phyloP scores from a whole-genome alignment of 1,140 invertebrate species.

The Brachionus paranguensis region DNA sequence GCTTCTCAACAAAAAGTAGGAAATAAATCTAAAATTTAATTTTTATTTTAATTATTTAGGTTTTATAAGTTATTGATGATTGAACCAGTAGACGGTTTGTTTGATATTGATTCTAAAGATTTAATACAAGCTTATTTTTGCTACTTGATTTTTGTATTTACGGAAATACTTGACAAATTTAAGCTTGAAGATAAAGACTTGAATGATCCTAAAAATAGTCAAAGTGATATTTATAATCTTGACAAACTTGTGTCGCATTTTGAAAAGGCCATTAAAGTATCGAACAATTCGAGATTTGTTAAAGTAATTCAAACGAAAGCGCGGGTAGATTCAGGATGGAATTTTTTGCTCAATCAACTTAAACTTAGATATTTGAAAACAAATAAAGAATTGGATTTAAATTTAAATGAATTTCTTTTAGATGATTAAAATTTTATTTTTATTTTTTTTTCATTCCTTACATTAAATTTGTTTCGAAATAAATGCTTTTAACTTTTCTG shows the following conservation, averaged over 20 bases:
- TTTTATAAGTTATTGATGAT: slow-evolving; percentile 4
- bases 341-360: neutral
- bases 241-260: neutral
- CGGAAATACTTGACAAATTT: neutral
- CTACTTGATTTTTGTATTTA: neutral
- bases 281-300: neutral
- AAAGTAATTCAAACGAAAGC: neutral
- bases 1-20: slow-evolving; percentile 1
- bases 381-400: neutral
- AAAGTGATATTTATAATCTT: neutral
- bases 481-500: neutral
- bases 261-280: neutral
- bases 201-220: neutral
- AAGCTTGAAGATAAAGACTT: neutral
- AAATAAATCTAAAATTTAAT: neutral
- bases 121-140: neutral
- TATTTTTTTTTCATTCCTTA: neutral
- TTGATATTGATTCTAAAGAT: neutral
- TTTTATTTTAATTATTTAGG: neutral
- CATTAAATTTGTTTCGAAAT: neutral
- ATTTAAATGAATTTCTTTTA: neutral
- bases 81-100: neutral
- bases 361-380: neutral
- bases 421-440: neutral
- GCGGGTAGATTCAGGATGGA: neutral